Evolutionary conservation across 2,888 invertebrate species (phyloP), one percentile per base, ranked within the genome.

Genomic region (Tetranychus truncatus): DNA sequence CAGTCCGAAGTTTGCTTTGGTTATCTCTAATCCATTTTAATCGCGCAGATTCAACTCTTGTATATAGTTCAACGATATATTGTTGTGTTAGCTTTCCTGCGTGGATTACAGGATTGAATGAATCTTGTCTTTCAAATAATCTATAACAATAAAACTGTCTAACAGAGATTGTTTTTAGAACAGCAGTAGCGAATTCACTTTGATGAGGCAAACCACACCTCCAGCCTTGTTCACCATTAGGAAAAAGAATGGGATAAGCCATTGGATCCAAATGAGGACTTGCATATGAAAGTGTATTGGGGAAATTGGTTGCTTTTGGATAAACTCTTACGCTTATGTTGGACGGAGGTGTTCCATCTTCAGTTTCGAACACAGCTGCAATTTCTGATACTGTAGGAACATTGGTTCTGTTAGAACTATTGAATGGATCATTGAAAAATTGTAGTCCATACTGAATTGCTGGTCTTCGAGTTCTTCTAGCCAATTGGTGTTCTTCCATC

Each of bases 61-160:
- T 77, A 75, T 80, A 81, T 0, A 77, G 72, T 73, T 81, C 81
- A 0, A 81, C 80, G 2, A 78, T 73, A 66, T 75, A 81, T 76
- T 82, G 81, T 46, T 81, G 74, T 8, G 9, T 21, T 1, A 72
- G 44, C 2, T 72, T 72, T 0, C 72, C 44, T n/a, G 34, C 21
- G 9, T 20, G 21, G 18, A 15, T 20, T 21, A 18, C 21, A 69
- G 24, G 11, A 24, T 24, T 69, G 18, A 69, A 69, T 8, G 8
- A 1, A 69, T n/a, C 20, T n/a, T 69, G 9, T 24, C 69, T 24
- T 0, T 9, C 9, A 1, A 11, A 9, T 5, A 69, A 20, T 69
- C 24, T n/a, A 20, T n/a, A 69, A n/a, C 20, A n/a, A n/a, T 2
- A 18, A 8, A 21, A 69, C 20, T 69, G n/a, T 8, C 9, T 15